Evolutionary conservation across 2,797 vertebrate genomes (phyloP).

Genomic region (Molothrus aeneus): DNA sequence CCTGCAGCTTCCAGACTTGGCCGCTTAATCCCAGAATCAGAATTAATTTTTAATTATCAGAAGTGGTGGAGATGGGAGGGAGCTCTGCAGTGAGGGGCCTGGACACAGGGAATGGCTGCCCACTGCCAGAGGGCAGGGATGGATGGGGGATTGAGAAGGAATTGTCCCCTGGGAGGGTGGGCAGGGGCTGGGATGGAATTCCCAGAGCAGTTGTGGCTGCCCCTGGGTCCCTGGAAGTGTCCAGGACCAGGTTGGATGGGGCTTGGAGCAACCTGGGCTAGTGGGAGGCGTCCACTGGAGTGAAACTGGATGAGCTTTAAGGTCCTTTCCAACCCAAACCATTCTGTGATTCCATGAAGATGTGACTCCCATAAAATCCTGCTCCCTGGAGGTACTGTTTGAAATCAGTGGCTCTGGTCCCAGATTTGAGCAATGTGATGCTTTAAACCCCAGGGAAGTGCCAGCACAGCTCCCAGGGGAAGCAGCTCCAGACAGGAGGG

Average conservation of each 20-base stretch:
- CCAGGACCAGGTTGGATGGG: fast-evolving
- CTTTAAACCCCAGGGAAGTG: not conserved
- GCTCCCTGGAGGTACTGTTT: not conserved
- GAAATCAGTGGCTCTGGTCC: no score
- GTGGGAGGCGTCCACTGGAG: not conserved
- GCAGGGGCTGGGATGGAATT: not conserved
- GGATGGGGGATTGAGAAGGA: fast-evolving
- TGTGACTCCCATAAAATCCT: not conserved
- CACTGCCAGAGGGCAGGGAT: not conserved
- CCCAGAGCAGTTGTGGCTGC: not conserved
- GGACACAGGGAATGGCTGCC: not conserved
- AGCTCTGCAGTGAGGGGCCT: not conserved
- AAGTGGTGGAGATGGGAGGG: not conserved
- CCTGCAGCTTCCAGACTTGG: fast-evolving
- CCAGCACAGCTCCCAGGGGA: not conserved
- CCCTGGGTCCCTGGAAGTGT: not conserved
- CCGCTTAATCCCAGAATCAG: not conserved
- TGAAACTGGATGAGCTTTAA: fast-evolving
- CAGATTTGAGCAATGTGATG: no score
- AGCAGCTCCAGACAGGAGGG: not conserved
- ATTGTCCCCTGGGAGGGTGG: fast-evolving
- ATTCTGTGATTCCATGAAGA: not conserved
- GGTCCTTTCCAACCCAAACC: not conserved
- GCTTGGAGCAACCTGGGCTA: fast-evolving
- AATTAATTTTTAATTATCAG: not conserved